These are phyloP conservation scores for Antheraea yamamai DNA, from an alignment of 2,888 invertebrate species.

Conservation along the genomic window DNA sequence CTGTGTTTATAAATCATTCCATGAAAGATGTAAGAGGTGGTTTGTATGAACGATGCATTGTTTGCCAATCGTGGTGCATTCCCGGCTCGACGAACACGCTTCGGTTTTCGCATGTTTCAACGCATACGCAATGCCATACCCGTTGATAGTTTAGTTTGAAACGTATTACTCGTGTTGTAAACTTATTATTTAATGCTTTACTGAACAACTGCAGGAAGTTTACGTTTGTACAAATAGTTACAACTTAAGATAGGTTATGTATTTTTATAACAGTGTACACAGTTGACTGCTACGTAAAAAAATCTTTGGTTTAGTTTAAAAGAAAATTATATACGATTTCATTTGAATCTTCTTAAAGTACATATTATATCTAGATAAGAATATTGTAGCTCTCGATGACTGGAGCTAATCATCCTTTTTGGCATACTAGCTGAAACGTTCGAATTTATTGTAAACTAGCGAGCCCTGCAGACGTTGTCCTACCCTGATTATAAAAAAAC, in stretches of 20 bases:
- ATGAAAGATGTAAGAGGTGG: constrained; percentile 40
- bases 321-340: no score
- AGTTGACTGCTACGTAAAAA: neutral
- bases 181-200: neutral
- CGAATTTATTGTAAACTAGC: no score
- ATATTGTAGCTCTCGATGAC: no score
- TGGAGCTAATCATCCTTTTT: no score
- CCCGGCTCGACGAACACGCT: constrained; percentile 32
- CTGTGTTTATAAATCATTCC: constrained; percentile 33
- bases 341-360: no score
- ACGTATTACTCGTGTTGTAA: neutral
- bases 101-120: constrained; percentile 20
- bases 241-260: neutral
- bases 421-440: no score
- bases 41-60: constrained; percentile 53
- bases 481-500: no score
- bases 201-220: constrained; percentile 1
- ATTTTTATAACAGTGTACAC: constrained; percentile 1
- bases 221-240: constrained; percentile 6
- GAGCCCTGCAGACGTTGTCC: no score
- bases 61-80: constrained; percentile 70
- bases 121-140: constrained; percentile 20
- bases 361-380: no score
- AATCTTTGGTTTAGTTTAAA: no score
- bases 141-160: constrained; percentile 23